Base-by-base conservation (phyloP, 2,113 vertebrate species). In the Lepidothrix coronata region DNA sequence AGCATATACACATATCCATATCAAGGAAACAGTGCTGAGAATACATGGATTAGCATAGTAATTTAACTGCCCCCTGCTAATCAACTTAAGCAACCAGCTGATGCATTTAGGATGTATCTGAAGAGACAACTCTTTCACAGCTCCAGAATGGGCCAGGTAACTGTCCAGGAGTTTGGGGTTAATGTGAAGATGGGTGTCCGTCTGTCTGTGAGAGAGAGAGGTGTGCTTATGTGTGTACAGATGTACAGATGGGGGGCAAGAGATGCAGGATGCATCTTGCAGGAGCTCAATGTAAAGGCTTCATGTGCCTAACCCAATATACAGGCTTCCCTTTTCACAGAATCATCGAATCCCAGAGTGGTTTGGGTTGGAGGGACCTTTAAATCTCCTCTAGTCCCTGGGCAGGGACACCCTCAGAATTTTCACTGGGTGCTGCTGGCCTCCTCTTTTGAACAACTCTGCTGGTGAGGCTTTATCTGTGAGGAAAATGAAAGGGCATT, bases 11-110 rank as follows among this genome's bases (percentile, higher is more conserved):
- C 97, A 96, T 96, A 96, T 96, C 97, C 97, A 96, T 96, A 97
- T 97, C 97, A 98, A 97, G 98, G 98, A 61, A 95, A 44, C 46
- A 97, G 95, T 52, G 48, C 95, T 76, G 93, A 75, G 97, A 95
- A 92, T 77, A 96, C 77, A 20, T 27, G 98, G 98, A 98, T 98
- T 98, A 98, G 97, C 97, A 96, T 97, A 96, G 96, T 97, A 97
- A 98, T 97, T 96, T 91, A 48, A 93, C 97, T 73, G 72, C 97
- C 97, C 97, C 98, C 97, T 88, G 96, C 97, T 96, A 96, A 91
- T 96, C 97, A 86, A 78, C 92, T 97, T 96, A 55, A 86, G 87
- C 91, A 28, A 95, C 96, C 97, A 97, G 97, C 96, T 97, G 96
- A 96, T 96, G 96, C 93, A 52, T 49, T 35, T 46, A 18, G 43